Evolutionary conservation across 2,888 invertebrate species (phyloP).

Genomic region (Tryphoninae sp.): DNA sequence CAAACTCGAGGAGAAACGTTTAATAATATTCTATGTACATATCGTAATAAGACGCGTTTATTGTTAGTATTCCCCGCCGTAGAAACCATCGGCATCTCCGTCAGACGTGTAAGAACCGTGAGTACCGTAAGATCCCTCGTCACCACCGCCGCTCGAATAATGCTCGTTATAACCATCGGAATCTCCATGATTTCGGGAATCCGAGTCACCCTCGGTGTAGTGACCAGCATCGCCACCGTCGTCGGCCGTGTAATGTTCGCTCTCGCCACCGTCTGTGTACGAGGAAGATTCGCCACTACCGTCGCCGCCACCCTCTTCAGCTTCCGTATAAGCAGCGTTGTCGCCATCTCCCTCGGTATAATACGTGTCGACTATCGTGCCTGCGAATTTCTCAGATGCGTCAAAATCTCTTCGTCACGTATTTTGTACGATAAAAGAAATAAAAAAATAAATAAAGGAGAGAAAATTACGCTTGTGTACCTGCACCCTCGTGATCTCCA

Average conservation of each 20-base stretch:
- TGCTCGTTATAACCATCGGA: constrained; percentile 70
- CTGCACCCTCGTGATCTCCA: constrained; percentile 82
- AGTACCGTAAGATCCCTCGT: constrained; percentile 70
- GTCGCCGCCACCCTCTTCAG: constrained; percentile 62
- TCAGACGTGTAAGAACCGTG: constrained; percentile 71
- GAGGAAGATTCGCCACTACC: constrained; percentile 65
- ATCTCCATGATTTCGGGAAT: constrained; percentile 71
- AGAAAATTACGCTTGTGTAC: constrained; percentile 66
- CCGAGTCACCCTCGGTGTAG: constrained; percentile 67
- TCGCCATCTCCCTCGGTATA: constrained; percentile 70
- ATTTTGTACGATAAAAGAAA: neutral
- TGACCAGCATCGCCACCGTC: constrained; percentile 68
- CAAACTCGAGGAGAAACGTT: neutral
- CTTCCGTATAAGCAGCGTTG: constrained; percentile 66
- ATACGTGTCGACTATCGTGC: constrained; percentile 73
- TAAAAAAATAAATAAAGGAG: neutral
- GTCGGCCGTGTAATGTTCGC: constrained; percentile 71
- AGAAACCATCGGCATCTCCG: constrained; percentile 65
- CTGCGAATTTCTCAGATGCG: constrained; percentile 61
- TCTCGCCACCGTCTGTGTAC: constrained; percentile 64
- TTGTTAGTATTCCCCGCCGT: constrained; percentile 65
- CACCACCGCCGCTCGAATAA: constrained; percentile 71
- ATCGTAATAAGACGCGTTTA: neutral
- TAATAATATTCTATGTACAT: constrained; percentile 35
- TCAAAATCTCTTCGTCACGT: neutral